Conservation (phyloP, 2,888 invertebrate genomes). For the Drosophila greeni region DNA sequence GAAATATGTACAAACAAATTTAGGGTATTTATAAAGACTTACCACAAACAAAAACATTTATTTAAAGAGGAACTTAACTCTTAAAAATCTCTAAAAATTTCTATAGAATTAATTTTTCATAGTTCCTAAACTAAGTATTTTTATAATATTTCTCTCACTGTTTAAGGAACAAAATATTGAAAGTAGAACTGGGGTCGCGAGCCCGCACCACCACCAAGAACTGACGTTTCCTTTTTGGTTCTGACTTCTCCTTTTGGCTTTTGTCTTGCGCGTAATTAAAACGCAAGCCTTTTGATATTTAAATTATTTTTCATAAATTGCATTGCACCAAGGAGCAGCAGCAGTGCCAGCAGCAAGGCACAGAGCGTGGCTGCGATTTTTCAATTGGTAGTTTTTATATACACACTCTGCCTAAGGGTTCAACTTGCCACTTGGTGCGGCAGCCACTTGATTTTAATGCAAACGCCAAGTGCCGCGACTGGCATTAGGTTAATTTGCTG, state of each 20-base stretch:
- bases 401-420: slow-evolving; percentile 5
- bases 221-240: slow-evolving; percentile 52
- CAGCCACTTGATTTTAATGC: slow-evolving; percentile 48
- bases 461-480: slow-evolving; percentile 37
- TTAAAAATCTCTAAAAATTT: background rate
- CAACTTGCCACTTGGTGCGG: slow-evolving; percentile 25
- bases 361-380: slow-evolving; percentile 15
- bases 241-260: slow-evolving; percentile 45
- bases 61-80: background rate
- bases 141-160: background rate
- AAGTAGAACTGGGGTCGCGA: slow-evolving; percentile 45
- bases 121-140: background rate
- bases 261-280: slow-evolving; percentile 72
- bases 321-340: slow-evolving; percentile 58
- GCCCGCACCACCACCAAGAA: slow-evolving; percentile 45
- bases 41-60: too few relatives aligned
- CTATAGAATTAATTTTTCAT: background rate
- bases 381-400: slow-evolving; percentile 28
- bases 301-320: slow-evolving; percentile 75
- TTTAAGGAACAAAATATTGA: slow-evolving; percentile 9
- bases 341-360: slow-evolving; percentile 3
- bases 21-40: too few relatives aligned
- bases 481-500: slow-evolving; percentile 69
- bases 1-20: too few relatives aligned
- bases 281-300: slow-evolving; percentile 75